Evolutionary conservation across 2,797 vertebrate species (phyloP).

Genomic region (Hydrophis major): DNA sequence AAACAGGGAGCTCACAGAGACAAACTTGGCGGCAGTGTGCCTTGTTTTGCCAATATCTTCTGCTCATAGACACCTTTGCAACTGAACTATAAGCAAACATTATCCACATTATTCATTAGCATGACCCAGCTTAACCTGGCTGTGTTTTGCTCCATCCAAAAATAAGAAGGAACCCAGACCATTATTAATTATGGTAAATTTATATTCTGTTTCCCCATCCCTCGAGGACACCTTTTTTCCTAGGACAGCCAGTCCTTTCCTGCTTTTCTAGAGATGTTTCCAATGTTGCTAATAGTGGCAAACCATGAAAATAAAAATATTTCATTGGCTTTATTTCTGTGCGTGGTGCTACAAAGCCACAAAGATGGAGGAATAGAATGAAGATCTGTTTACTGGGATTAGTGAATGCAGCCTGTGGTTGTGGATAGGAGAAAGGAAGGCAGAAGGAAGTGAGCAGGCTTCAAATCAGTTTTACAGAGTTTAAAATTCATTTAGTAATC

Average conservation of each 20-base stretch:
- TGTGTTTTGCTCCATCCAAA: background rate
- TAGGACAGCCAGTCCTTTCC: constrained; percentile 12
- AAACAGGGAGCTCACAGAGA: constrained; percentile 14
- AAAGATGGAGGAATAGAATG: background rate
- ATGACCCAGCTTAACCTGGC: background rate
- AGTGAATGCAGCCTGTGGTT: background rate
- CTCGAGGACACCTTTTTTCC: background rate
- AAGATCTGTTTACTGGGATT: background rate
- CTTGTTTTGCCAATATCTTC: constrained; percentile 7
- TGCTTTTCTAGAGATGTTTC: constrained; percentile 5
- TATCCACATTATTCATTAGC: background rate
- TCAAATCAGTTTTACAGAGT: background rate
- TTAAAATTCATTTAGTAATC: background rate
- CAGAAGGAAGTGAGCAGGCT: background rate
- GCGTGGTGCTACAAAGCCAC: background rate
- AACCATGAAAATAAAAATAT: background rate
- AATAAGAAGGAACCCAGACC: background rate
- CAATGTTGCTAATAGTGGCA: background rate
- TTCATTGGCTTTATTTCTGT: background rate
- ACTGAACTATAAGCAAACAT: background rate
- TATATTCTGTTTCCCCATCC: background rate
- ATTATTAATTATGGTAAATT: background rate
- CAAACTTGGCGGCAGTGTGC: background rate
- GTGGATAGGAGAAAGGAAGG: background rate
- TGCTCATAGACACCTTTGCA: background rate